These are phyloP conservation scores for Gortyna flavago DNA, from an alignment of 2,888 invertebrate genomes.

Conservation along the genomic window DNA sequence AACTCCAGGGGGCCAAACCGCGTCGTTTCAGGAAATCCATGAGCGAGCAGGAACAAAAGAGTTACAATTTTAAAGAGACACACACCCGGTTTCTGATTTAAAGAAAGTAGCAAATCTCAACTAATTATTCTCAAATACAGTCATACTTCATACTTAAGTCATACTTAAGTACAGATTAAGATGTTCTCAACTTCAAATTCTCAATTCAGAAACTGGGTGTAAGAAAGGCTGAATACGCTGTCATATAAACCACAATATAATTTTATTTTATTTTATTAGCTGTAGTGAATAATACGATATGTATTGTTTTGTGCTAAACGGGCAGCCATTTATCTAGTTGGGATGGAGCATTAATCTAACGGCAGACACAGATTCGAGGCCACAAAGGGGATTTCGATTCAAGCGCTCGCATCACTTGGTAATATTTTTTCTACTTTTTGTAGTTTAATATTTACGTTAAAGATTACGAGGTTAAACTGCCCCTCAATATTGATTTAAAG, in stretches of 20 bases:
- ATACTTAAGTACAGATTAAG: too few relatives aligned
- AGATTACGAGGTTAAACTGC: slow-evolving; percentile 59
- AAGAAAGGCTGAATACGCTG: slow-evolving; percentile 11
- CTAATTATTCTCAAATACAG: too few relatives aligned
- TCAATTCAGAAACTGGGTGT: too few relatives aligned
- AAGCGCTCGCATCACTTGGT: slow-evolving; percentile 49
- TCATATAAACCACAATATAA: slow-evolving; percentile 26
- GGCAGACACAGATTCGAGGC: slow-evolving; percentile 67
- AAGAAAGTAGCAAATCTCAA: too few relatives aligned
- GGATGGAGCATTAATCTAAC: slow-evolving; percentile 78
- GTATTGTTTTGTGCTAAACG: slow-evolving; percentile 55
- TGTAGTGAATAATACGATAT: slow-evolving; percentile 43
- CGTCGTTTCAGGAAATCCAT: slow-evolving; percentile 57
- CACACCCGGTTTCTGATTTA: too few relatives aligned
- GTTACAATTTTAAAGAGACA: slow-evolving; percentile 52
- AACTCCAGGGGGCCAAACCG: slow-evolving; percentile 40
- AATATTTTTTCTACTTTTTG: slow-evolving; percentile 59
- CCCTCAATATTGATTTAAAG: slow-evolving; percentile 66
- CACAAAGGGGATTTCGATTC: slow-evolving; percentile 64
- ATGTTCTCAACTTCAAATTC: too few relatives aligned
- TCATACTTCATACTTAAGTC: too few relatives aligned
- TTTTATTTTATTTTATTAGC: slow-evolving; percentile 34
- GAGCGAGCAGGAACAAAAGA: slow-evolving; percentile 55
- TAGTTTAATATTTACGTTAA: slow-evolving; percentile 70
- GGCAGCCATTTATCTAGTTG: slow-evolving; percentile 74